Conservation (phyloP, 2,797 vertebrate genomes). For the Vireo griseus region DNA sequence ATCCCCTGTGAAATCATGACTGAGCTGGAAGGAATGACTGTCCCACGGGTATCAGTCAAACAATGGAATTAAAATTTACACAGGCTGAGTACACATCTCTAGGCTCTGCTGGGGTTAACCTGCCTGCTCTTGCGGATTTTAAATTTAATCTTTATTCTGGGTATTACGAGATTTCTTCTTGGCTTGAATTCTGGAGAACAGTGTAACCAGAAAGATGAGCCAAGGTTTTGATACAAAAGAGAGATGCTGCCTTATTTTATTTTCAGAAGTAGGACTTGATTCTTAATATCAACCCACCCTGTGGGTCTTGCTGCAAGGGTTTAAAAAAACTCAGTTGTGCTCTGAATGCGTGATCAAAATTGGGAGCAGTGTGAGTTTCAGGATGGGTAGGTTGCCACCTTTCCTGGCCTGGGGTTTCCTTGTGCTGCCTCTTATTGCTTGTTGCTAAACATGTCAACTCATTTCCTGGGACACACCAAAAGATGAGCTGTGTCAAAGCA, state of each 20-base stretch:
- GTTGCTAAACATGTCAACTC: not conserved
- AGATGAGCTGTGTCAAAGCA: not conserved
- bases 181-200: not conserved
- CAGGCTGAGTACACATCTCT: not conserved
- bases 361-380: not conserved
- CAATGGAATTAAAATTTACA: not conserved
- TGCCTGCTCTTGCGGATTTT: not conserved
- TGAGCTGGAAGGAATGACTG: not conserved
- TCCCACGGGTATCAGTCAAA: not conserved
- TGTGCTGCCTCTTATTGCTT: not conserved
- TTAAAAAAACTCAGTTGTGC: not conserved
- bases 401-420: not conserved
- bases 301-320: not conserved
- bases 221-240: not conserved
- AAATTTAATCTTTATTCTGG: not conserved
- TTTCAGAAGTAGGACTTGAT: not conserved
- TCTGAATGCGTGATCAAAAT: not conserved
- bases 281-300: not conserved
- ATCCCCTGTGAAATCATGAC: slow-evolving; percentile 55
- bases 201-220: not conserved
- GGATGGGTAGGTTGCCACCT: not conserved
- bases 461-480: not conserved
- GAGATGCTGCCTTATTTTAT: not conserved
- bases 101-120: not conserved
- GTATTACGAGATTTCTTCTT: not conserved